Evolutionary conservation across 2,888 invertebrate species (phyloP).

Genomic region (Argyra leucocephala): DNA sequence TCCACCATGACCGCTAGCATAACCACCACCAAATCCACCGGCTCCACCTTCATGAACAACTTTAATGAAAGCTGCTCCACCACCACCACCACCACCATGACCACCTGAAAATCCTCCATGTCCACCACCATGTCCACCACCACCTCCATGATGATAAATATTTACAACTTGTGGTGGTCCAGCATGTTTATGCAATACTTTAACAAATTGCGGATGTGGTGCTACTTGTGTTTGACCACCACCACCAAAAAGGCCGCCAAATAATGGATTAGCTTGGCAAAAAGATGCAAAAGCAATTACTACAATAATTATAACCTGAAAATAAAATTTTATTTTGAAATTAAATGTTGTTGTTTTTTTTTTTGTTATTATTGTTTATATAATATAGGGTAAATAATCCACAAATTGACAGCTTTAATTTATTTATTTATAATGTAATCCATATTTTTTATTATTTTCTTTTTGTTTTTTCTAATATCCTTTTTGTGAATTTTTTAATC

Average conservation of each 20-base stretch:
- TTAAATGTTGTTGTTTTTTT: too few relatives aligned
- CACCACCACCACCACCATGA: not conserved
- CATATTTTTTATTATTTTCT: not conserved
- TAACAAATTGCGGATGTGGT: not conserved
- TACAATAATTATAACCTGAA: not conserved
- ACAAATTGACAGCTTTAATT: too few relatives aligned
- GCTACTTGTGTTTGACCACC: not conserved
- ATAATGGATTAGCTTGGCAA: not conserved
- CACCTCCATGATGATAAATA: not conserved
- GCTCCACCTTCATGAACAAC: not conserved
- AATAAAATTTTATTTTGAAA: not conserved
- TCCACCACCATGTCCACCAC: not conserved
- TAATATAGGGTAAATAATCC: too few relatives aligned
- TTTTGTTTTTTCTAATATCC: not conserved
- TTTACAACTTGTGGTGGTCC: slow-evolving; percentile 2
- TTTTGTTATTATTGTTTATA: too few relatives aligned
- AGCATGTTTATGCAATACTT: not conserved
- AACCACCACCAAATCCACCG: not conserved
- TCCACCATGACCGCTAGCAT: not conserved
- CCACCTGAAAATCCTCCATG: not conserved
- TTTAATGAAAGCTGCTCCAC: not conserved
- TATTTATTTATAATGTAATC: too few relatives aligned
- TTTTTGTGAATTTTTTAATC: not conserved
- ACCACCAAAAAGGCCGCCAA: not conserved
- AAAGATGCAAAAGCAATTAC: not conserved